phyloP scores from a whole-genome alignment of 2,113 vertebrate species.

The Oophaga pumilio region DNA sequence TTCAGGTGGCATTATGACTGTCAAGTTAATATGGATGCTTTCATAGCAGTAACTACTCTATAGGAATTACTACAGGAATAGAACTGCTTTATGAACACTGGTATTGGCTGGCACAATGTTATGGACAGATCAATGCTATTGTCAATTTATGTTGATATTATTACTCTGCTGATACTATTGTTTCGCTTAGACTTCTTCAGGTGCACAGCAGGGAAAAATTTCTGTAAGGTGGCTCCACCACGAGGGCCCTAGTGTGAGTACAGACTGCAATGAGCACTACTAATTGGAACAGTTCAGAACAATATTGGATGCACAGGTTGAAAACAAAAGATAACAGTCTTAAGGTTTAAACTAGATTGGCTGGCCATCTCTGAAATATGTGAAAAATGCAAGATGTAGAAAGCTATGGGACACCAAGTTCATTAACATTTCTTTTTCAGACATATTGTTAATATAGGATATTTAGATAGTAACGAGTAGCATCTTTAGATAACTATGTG shows the following conservation, averaged over 20 bases:
- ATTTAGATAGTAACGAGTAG: background rate
- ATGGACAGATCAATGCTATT: background rate
- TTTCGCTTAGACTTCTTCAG: background rate
- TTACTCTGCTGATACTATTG: background rate
- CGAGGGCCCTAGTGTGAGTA: background rate
- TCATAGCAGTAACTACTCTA: background rate
- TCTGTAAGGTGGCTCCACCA: background rate
- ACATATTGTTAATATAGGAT: background rate
- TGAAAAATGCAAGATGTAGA: too few relatives aligned
- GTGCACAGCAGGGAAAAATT: background rate
- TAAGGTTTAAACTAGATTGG: too few relatives aligned
- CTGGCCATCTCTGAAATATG: background rate
- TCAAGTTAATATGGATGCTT: background rate
- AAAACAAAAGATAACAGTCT: background rate
- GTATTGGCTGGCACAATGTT: background rate
- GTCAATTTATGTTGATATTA: background rate
- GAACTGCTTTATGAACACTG: background rate
- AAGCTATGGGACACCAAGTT: too few relatives aligned
- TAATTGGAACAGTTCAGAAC: background rate
- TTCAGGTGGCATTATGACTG: too few relatives aligned
- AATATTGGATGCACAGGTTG: background rate
- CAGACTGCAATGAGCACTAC: background rate
- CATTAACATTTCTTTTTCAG: background rate
- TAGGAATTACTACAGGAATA: background rate
- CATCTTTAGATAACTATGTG: background rate